Conservation (phyloP, 2,113 vertebrate species). For the Chaetops frenatus region DNA sequence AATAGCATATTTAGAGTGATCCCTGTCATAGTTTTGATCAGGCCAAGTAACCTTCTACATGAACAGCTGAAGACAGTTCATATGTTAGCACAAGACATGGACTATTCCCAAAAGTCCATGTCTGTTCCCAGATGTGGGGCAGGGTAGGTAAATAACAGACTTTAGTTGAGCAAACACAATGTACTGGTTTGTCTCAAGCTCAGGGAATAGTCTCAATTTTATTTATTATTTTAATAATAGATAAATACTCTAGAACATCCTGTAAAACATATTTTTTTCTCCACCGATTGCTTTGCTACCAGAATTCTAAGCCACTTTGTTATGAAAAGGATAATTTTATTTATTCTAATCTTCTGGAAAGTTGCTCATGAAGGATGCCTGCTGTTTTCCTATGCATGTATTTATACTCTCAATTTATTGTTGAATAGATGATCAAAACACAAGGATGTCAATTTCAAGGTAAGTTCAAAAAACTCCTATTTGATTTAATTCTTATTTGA, state of each 20-base stretch:
- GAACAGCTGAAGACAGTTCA: not conserved
- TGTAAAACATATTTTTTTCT: not conserved
- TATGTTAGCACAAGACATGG: fast-evolving
- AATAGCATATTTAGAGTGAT: not conserved
- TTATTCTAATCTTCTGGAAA: not conserved
- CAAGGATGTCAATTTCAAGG: not conserved
- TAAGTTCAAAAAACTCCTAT: not conserved
- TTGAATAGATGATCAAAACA: constrained; percentile 10
- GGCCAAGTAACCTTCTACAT: not conserved
- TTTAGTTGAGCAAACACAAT: not conserved
- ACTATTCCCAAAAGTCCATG: not conserved
- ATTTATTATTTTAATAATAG: not conserved
- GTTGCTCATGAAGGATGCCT: not conserved
- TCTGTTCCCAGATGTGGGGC: not conserved
- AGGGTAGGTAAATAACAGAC: not conserved
- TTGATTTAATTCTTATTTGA: not conserved
- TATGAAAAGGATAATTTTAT: not conserved
- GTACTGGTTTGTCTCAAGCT: not conserved
- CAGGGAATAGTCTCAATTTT: not conserved
- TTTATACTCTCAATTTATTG: not conserved
- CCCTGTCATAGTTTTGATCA: not conserved
- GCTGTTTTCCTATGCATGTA: not conserved
- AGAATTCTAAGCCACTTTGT: not conserved
- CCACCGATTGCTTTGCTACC: not conserved
- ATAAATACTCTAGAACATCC: not conserved